Percentiles rank a stretch among this genome's conserved stretches.
Conservation (phyloP, 2,888 invertebrate genomes). For the Steinernema scapterisci region DNA sequence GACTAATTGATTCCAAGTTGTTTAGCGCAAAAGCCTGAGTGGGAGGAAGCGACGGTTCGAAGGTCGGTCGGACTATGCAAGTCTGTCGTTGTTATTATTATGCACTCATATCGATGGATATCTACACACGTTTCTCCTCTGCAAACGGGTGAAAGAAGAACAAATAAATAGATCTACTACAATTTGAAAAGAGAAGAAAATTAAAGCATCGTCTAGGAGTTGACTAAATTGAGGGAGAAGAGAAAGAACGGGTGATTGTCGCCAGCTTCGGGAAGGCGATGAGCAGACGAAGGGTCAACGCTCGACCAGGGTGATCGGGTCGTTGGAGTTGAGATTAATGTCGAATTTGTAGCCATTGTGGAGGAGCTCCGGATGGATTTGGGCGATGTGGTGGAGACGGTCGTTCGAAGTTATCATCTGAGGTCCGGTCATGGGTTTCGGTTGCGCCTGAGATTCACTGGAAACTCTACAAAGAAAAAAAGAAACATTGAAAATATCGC, state of each 20-base stretch:
- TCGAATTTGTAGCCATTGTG: slow-evolving; percentile 27
- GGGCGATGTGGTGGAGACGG: slow-evolving; percentile 12
- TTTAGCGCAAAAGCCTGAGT: slow-evolving; percentile 10
- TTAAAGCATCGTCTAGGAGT: slow-evolving; percentile 26
- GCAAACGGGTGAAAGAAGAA: neutral
- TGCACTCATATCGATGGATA: slow-evolving; percentile 14
- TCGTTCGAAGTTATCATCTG: slow-evolving; percentile 17
- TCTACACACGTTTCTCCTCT: slow-evolving; percentile 29
- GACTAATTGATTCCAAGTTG: neutral
- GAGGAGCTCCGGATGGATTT: slow-evolving; percentile 10
- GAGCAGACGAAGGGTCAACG: neutral
- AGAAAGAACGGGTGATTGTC: neutral
- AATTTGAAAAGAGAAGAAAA: slow-evolving; percentile 3
- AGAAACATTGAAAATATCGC: too few relatives aligned
- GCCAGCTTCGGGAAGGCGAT: neutral
- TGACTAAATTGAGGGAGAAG: slow-evolving; percentile 17
- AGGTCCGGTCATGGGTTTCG: neutral
- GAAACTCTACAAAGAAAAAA: neutral
- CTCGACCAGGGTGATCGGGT: neutral
- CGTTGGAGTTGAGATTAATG: slow-evolving; percentile 19
- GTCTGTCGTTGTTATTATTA: slow-evolving; percentile 9
- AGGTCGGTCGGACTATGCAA: slow-evolving; percentile 15
- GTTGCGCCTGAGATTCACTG: neutral
- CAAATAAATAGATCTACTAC: slow-evolving; percentile 19
- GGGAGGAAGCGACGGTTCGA: neutral